Evolutionary conservation across 2,797 vertebrate species (phyloP).

Genomic region (Dipus sagitta): DNA sequence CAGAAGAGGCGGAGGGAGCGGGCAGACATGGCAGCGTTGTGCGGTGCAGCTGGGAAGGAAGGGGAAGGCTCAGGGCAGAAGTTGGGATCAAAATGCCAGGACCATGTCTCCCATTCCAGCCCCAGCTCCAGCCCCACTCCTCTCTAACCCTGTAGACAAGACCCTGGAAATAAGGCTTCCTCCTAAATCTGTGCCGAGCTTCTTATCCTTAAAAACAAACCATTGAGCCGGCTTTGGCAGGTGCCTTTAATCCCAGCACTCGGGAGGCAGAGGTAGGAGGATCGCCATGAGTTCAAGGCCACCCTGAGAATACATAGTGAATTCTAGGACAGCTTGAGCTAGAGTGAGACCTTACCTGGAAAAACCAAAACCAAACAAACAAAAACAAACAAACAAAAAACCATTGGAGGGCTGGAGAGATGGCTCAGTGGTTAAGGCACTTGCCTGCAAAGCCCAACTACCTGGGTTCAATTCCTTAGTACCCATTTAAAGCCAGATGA

Average conservation of each 20-base stretch:
- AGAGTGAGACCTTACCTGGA: no score
- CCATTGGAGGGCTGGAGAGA: background rate
- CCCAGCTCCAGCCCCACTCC: background rate
- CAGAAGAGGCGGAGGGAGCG: conserved; percentile 4
- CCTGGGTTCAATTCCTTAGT: no score
- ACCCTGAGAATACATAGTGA: no score
- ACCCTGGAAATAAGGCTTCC: background rate
- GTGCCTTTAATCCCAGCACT: no score
- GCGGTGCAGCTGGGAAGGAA: background rate
- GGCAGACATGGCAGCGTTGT: background rate
- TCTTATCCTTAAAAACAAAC: background rate
- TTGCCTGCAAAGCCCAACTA: background rate
- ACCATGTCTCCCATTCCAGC: background rate
- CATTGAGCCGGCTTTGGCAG: no score
- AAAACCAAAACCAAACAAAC: no score
- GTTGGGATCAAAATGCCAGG: background rate
- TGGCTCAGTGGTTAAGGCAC: background rate
- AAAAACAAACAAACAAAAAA: background rate
- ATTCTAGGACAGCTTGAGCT: no score
- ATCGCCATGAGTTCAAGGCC: no score
- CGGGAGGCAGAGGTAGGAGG: no score
- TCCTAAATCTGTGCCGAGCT: background rate
- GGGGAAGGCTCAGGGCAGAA: background rate
- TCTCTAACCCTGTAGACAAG: background rate
- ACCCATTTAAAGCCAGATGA: background rate